Evolutionary conservation across 2,113 vertebrate species (phyloP), one percentile per base, ranked within the genome.

Genomic region (Dipodomys stephensi): DNA sequence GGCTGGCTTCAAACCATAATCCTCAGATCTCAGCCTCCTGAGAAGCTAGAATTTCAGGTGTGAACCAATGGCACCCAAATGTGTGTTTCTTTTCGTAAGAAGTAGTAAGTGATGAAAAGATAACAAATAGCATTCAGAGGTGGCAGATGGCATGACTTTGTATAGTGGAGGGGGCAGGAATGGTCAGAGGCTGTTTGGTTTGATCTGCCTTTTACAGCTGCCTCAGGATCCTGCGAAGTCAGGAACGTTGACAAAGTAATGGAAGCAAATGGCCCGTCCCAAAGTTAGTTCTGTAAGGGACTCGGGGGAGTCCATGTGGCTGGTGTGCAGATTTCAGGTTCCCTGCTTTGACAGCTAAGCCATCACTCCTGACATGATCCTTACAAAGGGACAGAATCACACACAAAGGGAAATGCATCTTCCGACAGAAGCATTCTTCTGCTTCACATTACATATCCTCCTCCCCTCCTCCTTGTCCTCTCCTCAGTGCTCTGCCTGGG

Each of bases 121-220:
- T 30, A 3, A 2, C 39, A 35, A 73, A 82, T 27, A 88, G 87
- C 49, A 2, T 20, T 13, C 44, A 20, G 39, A 11, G 8, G 46
- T 7, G 28, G 32, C 20, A 35, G 68, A 9, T 6, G 4, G 72
- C 27, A 60, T 46, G 22, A 2, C 57, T 87, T 30, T 49, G 49
- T 3, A 13, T 3, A n/a, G 39, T 4, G 8, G 35, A 67, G 69
- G 68, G 49, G 74, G 6, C 20, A 2, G 1, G 30, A 20, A 20
- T 19, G 25, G 27, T 28, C 23, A 11, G 71, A 23, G 23, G n/a
- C 46, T n/a, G 10, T 27, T 64, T 62, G 1, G 1, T 91, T 93
- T 69, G 76, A 90, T 93, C 74, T 87, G 23, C 35, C 15, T 88
- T 88, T 95, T 92, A 76, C 23, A 91, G 71, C 80, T 71, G 60